Conservation (phyloP, 2,113 vertebrate species). For the Misgurnus anguillicaudatus region DNA sequence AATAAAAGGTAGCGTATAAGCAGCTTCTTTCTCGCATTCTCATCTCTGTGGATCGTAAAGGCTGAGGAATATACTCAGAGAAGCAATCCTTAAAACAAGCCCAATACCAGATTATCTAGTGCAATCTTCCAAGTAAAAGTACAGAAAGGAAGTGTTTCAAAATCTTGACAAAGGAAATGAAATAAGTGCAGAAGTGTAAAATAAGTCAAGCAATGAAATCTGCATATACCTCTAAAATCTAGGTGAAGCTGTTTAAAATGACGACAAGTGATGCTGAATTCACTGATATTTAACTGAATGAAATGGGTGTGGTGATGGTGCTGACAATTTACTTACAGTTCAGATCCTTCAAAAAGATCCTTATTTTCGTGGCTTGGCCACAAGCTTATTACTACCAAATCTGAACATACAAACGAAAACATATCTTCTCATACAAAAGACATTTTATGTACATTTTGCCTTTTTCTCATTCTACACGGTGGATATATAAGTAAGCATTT, state of each 20-base stretch:
- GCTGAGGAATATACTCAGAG: conserved; percentile 57
- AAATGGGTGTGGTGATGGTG: conserved; percentile 27
- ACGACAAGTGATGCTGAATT: conserved; percentile 48
- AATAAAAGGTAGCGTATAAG: conserved; percentile 40
- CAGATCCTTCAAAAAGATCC: conserved; percentile 55
- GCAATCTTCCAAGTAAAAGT: conserved; percentile 54
- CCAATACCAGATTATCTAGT: conserved; percentile 63
- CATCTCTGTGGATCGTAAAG: conserved; percentile 23
- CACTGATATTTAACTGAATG: conserved; percentile 33
- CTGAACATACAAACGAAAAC: conserved; percentile 57
- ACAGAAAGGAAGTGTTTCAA: conserved; percentile 38
- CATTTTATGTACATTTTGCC: conserved; percentile 59
- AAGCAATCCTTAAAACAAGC: conserved; percentile 43
- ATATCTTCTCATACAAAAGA: conserved; percentile 54
- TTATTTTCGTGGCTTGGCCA: conserved; percentile 55
- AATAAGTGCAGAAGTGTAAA: conserved; percentile 42
- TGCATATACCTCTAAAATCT: conserved; percentile 62
- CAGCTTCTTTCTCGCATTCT: conserved; percentile 46
- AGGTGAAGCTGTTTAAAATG: conserved; percentile 50
- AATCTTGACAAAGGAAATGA: conserved; percentile 39
- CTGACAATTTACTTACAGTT: conserved; percentile 23
- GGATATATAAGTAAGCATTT: conserved; percentile 55
- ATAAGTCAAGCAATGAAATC: conserved; percentile 52
- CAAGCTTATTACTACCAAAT: conserved; percentile 56
- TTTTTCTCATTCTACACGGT: conserved; percentile 54